Base-by-base conservation (phyloP, 2,797 vertebrate genomes). In the Orestias chungarensis region DNA sequence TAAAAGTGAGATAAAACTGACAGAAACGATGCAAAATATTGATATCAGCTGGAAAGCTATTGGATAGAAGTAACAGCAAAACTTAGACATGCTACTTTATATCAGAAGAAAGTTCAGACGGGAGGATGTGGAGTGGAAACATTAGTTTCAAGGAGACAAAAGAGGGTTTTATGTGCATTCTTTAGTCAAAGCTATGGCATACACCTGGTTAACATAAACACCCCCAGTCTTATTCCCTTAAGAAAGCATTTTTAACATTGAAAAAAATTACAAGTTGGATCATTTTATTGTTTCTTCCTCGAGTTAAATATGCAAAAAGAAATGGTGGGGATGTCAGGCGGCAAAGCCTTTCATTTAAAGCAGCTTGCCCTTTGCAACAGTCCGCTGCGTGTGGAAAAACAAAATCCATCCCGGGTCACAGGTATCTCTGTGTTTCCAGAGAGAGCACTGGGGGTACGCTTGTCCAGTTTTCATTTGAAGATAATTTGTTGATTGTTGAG, bases 401-500 rank as follows among this genome's bases (percentile, higher is more conserved):
- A 57, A 81, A 87, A 86, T 75, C 46, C 86, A 76, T 77, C 74
- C 75, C 18, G 68, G 94, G 94, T 96, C 95, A 95, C 79, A 88
- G 88, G 89, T 93, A 86, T 80, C 93, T 87, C 91, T 82, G 93
- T 91, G 91, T 92, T 85, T 91, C 91, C 90, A 91, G 88, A 87
- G 92, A 94, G 73, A 85, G 92, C 93, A 94, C 94, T 93, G 92
- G 94, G 94, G 92, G 89, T 91, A 93, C 93, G 94, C 92, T 93
- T 90, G 90, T 90, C 82, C 84, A 78, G 79, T 86, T 92, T 92
- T 90, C 93, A 95, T 97, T 97, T 93, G 93, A 95, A 95, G 93
- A 94, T 93, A 85, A 89, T 94, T 94, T 95, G 94, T 95, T 94
- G 93, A 96, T 96, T 93, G 93, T 94, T 80, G 92, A 94, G 87